Evolutionary conservation across 2,888 invertebrate species (phyloP), one percentile per base, ranked within the genome.

Genomic region (Megaustenia siamemsis): DNA sequence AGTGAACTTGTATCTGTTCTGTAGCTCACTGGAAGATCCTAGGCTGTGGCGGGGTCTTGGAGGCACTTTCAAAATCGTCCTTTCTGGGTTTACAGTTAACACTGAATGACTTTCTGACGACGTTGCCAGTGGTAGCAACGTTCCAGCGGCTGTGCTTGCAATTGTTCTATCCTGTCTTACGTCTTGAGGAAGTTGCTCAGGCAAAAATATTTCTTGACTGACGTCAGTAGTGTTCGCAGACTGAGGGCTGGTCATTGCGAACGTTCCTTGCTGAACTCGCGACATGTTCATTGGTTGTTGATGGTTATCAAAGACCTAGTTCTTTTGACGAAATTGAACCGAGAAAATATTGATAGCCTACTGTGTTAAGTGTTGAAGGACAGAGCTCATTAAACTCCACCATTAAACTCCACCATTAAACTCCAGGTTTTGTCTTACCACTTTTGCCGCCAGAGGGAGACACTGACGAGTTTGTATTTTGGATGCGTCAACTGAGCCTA

Each of bases 1-100:
- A 0, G 88, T 87, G 73, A 90, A 90, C 83, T 88, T 89, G 86
- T 87, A 84, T 43, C 76, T 85, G 63, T 43, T 86, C 53, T 85
- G 82, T 38, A 85, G 71, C 38, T 86, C 83, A 21, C 35, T 49
- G 66, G 83, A 32, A 32, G 69, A 79, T 10, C 43, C 28, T 15
- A 68, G n/a, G 32, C 60, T 53, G 21, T 66, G 0, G 32, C 82
- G n/a, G 40, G 84, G 49, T 28, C 68, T 35, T 56, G 66, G 43
- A 45, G 84, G 18, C 10, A 75, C 84, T 73, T 77, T 45, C 76
- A 84, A 28, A 40, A 78, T 76, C 38, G 84, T 49, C 38, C 81
- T 69, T 73, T 83, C 68, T 49, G 75, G 38, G 66, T 68, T 69
- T 28, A 35, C 21, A 24, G 63, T 21, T 71, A 43, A 24, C 49